Evolutionary conservation across 2,888 invertebrate genomes (phyloP), one percentile per base, ranked within the genome.

Genomic region (Neuroscelio doddi): DNA sequence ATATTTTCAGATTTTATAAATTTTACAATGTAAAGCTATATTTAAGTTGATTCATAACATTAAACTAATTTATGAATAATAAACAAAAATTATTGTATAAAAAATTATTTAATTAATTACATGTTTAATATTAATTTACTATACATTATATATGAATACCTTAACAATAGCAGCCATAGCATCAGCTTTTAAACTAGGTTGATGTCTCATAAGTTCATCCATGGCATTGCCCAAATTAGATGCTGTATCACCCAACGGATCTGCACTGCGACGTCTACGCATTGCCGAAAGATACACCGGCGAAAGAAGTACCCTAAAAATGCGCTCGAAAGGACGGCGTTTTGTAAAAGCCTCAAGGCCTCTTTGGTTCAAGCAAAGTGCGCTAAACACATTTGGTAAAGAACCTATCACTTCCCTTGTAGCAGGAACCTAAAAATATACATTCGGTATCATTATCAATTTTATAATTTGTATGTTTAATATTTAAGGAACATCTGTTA

Each of bases 181-280:
- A 77, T 92, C 91, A 2, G 89, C 87, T 79, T 93, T 90, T 39
- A 95, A 86, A 64, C 91, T 92, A 0, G 94, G 94, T 79, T 95
- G 94, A 81, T 95, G 94, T 41, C 95, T 87, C 91, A 96, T 94
- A 7, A 96, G 80, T 80, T 96, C 95, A 80, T 95, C 95, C 92
- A 96, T 93, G 0, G 95, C 92, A 83, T 92, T 93, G 9, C 95
- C 95, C 27, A 96, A 86, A 85, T 92, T 93, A 36, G 92, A 90
- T 0, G 95, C 94, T 3, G 94, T 94, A 77, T 93, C 93, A 1
- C 91, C 91, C 72, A 91, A 84, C 0, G 91, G 90, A 82, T 95
- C 94, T 0, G 93, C 91, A 70, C 91, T 92, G 12, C 95, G 88
- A 27, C 94, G 87, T 57, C 94, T 87, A 47, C 93, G 87, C 94